phyloP scores from a whole-genome alignment of 2,888 invertebrate species.

The Agrochola lychnidis region DNA sequence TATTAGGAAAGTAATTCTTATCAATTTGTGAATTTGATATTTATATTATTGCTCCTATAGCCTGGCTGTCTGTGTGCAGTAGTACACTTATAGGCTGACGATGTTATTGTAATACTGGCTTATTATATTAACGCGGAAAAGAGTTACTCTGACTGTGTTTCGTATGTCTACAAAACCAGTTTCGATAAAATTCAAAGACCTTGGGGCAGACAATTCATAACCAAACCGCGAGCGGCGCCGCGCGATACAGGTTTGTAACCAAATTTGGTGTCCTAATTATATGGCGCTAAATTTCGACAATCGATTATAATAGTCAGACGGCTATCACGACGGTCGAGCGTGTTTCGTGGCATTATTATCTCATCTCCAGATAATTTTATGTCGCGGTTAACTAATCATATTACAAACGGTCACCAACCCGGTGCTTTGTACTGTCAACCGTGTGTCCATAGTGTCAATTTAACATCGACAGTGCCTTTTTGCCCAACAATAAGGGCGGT shows the following conservation, averaged over 20 bases:
- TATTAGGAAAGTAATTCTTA: not conserved
- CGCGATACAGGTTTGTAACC: slow-evolving; percentile 34
- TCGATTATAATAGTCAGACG: slow-evolving; percentile 11
- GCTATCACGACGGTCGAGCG: slow-evolving; percentile 24
- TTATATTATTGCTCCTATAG: not conserved
- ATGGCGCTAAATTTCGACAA: slow-evolving; percentile 10
- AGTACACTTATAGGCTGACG: not conserved
- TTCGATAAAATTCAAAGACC: slow-evolving; percentile 43
- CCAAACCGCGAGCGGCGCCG: slow-evolving; percentile 10
- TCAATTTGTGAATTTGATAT: not conserved
- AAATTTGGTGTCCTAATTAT: slow-evolving; percentile 26
- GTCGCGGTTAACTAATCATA: slow-evolving; percentile 30
- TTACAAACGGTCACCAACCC: slow-evolving; percentile 46
- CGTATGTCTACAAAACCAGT: slow-evolving; percentile 32
- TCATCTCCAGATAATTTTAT: slow-evolving; percentile 36
- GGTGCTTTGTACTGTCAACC: not conserved
- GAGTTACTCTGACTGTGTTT: slow-evolving; percentile 3
- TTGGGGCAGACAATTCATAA: slow-evolving; percentile 33
- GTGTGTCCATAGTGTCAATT: not conserved
- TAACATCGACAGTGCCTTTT: not conserved
- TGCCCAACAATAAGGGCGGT: not conserved
- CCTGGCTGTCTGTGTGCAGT: no score
- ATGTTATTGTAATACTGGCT: slow-evolving; percentile 14
- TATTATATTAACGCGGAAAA: slow-evolving; percentile 22
- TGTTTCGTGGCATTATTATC: slow-evolving; percentile 29